Evolutionary conservation across 2,888 invertebrate species (phyloP).

Genomic region (Carterocephalus palaemon): DNA sequence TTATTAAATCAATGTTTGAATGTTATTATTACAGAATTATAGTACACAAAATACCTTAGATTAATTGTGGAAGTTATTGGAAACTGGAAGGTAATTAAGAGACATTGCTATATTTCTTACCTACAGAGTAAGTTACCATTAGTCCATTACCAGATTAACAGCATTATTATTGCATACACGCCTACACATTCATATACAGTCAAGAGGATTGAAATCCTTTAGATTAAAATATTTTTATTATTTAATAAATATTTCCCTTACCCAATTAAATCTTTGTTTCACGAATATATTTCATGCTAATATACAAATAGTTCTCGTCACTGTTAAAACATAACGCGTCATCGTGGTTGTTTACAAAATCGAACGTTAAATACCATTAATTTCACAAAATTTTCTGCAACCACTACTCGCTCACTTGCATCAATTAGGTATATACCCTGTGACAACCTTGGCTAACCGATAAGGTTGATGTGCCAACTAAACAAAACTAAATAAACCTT

Average conservation of each 20-base stretch:
- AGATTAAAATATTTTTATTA: slow-evolving; percentile 1
- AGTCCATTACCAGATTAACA: no score
- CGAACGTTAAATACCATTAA: slow-evolving; percentile 19
- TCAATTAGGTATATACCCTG: slow-evolving; percentile 51
- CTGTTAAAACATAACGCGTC: background rate
- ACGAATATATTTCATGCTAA: slow-evolving; percentile 4
- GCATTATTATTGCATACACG: no score
- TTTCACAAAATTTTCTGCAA: slow-evolving; percentile 46
- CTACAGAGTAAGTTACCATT: no score
- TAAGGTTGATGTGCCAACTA: slow-evolving; percentile 12
- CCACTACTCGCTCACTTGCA: slow-evolving; percentile 33
- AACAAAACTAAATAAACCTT: slow-evolving; percentile 4
- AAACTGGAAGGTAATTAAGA: no score
- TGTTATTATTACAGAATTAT: no score
- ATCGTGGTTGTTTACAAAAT: background rate
- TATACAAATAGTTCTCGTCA: slow-evolving; percentile 23
- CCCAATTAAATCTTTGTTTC: slow-evolving; percentile 8
- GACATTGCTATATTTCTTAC: no score
- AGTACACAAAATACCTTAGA: no score
- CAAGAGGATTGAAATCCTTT: no score
- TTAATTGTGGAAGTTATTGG: no score
- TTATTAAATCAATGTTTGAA: no score
- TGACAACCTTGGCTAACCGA: slow-evolving; percentile 58
- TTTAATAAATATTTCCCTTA: slow-evolving; percentile 8
- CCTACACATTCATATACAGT: no score